Conservation (phyloP, 2,888 invertebrate species). For the Anthrax anthrax region DNA sequence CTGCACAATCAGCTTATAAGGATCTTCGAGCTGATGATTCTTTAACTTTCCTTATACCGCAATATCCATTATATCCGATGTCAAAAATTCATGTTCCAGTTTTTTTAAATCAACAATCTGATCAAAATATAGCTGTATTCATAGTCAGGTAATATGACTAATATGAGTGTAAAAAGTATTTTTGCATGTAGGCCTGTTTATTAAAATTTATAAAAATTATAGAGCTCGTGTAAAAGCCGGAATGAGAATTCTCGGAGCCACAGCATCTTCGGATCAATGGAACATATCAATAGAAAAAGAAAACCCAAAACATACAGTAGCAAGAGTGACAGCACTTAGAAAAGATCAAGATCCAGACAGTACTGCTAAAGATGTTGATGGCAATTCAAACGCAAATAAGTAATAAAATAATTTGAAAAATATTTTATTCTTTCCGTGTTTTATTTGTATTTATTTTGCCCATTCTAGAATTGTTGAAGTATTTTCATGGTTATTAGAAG, state of each 20-base stretch:
- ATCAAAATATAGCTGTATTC: constrained; percentile 58
- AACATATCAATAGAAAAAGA: constrained; percentile 70
- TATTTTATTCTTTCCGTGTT: not conserved
- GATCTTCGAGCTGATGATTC: constrained; percentile 73
- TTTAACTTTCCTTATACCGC: constrained; percentile 71
- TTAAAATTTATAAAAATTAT: no score
- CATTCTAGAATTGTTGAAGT: constrained; percentile 54
- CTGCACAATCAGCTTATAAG: constrained; percentile 66
- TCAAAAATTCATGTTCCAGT: constrained; percentile 83
- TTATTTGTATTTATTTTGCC: not conserved
- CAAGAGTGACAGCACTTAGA: constrained; percentile 72
- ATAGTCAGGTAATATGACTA: constrained; percentile 67
- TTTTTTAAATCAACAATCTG: constrained; percentile 59
- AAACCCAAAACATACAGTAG: constrained; percentile 72
- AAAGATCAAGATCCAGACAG: constrained; percentile 38
- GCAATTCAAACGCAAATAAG: constrained; percentile 13
- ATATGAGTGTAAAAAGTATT: no score
- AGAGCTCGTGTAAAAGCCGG: constrained; percentile 86
- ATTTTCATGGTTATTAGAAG: constrained; percentile 83
- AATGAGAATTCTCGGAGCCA: constrained; percentile 67
- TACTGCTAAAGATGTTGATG: constrained; percentile 12
- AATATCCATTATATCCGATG: constrained; percentile 77
- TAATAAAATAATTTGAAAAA: constrained; percentile 1
- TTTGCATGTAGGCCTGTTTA: no score
- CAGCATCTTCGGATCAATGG: constrained; percentile 66